These are phyloP conservation scores for Passer montanus DNA, from an alignment of 2,113 vertebrate genomes.

Conservation along the genomic window DNA sequence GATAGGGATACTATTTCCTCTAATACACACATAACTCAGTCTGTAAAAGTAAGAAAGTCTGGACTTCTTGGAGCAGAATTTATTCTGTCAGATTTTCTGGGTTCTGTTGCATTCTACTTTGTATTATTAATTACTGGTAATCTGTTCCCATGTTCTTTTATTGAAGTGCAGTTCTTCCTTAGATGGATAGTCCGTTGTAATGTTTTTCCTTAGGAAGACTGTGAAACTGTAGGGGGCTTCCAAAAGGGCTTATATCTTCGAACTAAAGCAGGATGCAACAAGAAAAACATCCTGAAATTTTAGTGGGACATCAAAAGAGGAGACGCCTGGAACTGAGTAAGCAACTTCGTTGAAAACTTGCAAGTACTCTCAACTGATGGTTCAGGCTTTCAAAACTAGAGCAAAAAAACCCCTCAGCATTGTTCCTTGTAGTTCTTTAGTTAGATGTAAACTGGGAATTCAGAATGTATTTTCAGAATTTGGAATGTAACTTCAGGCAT, in stretches of 20 bases:
- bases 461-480: not conserved
- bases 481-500: not conserved
- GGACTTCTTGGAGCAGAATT: not conserved
- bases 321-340: not conserved
- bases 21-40: not conserved
- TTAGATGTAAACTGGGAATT: not conserved
- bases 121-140: not conserved
- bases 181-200: not conserved
- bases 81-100: not conserved
- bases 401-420: accelerated
- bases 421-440: not conserved
- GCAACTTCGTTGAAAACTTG: not conserved
- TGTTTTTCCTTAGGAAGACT: not conserved
- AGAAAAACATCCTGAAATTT: constrained; percentile 31
- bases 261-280: constrained; percentile 4
- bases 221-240: not conserved
- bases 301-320: not conserved
- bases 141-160: not conserved
- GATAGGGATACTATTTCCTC: not conserved
- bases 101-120: not conserved
- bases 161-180: not conserved
- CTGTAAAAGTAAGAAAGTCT: not conserved
- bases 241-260: not conserved
- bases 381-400: not conserved
- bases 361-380: not conserved